Conservation (phyloP, 2,797 vertebrate species). For the Aphelocoma californica region DNA sequence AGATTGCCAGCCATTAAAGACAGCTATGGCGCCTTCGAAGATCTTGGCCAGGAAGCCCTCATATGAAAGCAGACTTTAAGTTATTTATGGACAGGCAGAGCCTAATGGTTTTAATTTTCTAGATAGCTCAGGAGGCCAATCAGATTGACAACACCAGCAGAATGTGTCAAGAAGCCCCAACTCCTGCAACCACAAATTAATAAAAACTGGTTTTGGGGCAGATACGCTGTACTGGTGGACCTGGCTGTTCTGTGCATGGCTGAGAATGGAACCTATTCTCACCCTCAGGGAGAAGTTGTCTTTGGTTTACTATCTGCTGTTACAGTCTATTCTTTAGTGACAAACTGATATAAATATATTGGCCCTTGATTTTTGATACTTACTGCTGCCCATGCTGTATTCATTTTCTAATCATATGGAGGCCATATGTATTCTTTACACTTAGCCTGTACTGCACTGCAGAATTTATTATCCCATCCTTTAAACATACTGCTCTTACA, state of each 20-base stretch:
- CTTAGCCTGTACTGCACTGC: background rate
- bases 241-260: background rate
- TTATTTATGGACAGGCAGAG: conserved; percentile 28
- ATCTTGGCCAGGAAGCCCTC: background rate
- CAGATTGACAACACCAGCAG: background rate
- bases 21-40: background rate
- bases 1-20: background rate
- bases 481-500: background rate
- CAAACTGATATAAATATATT: background rate
- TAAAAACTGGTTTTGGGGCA: background rate
- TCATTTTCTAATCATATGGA: conserved; percentile 34
- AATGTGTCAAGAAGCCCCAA: background rate
- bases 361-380: background rate
- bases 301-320: background rate
- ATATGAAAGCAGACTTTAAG: background rate
- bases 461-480: background rate
- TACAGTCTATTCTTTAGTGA: background rate
- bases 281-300: background rate
- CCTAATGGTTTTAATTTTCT: conserved; percentile 41
- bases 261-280: background rate
- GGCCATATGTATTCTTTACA: conserved; percentile 44
- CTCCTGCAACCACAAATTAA: background rate
- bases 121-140: background rate
- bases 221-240: background rate
- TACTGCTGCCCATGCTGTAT: conserved; percentile 1